Conservation (phyloP, 2,113 vertebrate species). For the Ceyx margarethae region DNA sequence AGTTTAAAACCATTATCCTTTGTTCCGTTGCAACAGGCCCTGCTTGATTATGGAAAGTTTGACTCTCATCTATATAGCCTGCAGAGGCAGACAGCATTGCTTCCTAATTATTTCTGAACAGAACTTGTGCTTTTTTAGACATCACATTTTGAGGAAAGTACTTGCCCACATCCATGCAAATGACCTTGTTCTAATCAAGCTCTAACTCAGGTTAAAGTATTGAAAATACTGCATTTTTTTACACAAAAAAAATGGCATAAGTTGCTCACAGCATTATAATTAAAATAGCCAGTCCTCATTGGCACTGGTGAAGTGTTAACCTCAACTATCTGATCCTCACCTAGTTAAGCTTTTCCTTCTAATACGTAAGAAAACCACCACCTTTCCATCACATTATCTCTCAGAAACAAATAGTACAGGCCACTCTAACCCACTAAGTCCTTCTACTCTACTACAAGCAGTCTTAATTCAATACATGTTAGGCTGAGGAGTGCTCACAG, state of each 20-base stretch:
- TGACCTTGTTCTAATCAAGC: neutral
- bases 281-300: neutral
- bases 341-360: neutral
- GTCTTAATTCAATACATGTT: neutral
- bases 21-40: neutral
- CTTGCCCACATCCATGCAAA: neutral
- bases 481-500: neutral
- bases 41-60: neutral
- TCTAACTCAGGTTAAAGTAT: neutral
- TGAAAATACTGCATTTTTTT: neutral
- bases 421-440: neutral
- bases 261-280: neutral
- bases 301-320: neutral
- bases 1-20: neutral
- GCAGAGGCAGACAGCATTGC: neutral
- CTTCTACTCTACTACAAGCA: neutral
- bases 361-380: accelerated
- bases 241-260: neutral
- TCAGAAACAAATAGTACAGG: neutral
- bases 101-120: neutral
- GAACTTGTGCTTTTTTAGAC: neutral
- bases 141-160: neutral
- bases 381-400: neutral
- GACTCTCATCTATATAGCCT: neutral
- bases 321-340: neutral